phyloP scores from a whole-genome alignment of 2,113 vertebrate species.

The Macaca fascicularis region T2T-MFA8v1.1 NC_088390.1:13235001-13235500 shows the following conservation, averaged over 20 bases:
- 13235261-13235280: too few species aligned
- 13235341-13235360: not conserved
- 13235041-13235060: not conserved
- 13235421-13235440: not conserved
- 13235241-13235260: not conserved
- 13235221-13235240: not conserved
- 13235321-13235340: not conserved
- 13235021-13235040: not conserved
- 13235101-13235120: not conserved
- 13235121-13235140: not conserved
- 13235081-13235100: not conserved
- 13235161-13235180: not conserved
- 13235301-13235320: not conserved
- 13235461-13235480: not conserved
- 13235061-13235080: not conserved
- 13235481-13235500: not conserved
- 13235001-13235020: not conserved
- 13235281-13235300: not conserved
- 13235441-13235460: not conserved
- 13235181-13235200: not conserved
- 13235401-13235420: not conserved
- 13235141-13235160: not conserved
- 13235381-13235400: not conserved
- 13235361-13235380: not conserved
- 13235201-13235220: not conserved